These are phyloP conservation scores for Mugil cephalus DNA, from an alignment of 2,113 vertebrate species.

Conservation along the genomic window DNA sequence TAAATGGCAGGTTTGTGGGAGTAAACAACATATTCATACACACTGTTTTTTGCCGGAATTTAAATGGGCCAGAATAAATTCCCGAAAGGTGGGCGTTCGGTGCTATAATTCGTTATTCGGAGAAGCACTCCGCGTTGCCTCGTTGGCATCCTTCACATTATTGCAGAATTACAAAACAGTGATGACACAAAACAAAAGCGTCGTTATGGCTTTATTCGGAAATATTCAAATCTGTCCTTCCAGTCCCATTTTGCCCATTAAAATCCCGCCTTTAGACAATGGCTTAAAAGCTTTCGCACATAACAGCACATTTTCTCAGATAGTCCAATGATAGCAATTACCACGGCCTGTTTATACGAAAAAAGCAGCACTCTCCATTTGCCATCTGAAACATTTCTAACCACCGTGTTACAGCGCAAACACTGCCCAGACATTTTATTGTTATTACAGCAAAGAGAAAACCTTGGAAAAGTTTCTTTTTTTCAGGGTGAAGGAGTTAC, in stretches of 20 bases:
- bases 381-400: constrained; percentile 32
- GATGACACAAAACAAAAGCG: constrained; percentile 33
- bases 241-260: constrained; percentile 55
- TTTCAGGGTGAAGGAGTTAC: constrained; percentile 35
- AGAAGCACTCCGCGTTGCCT: constrained; percentile 40
- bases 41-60: neutral
- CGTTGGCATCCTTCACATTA: constrained; percentile 46
- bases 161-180: constrained; percentile 27
- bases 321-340: constrained; percentile 70
- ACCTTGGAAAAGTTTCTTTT: constrained; percentile 27
- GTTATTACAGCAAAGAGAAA: constrained; percentile 46
- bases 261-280: constrained; percentile 50
- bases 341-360: constrained; percentile 22
- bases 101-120: constrained; percentile 24
- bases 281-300: constrained; percentile 65
- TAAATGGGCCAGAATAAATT: neutral
- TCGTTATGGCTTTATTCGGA: constrained; percentile 37
- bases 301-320: constrained; percentile 56
- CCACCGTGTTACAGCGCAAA: constrained; percentile 39
- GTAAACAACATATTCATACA: neutral
- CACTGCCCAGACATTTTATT: constrained; percentile 32
- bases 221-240: constrained; percentile 44
- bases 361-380: constrained; percentile 26
- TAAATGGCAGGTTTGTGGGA: too few relatives aligned
- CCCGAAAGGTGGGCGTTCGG: neutral